These are phyloP conservation scores for Coryphaenoides rupestris DNA, from an alignment of 2,113 vertebrate species.

Conservation along the genomic window DNA sequence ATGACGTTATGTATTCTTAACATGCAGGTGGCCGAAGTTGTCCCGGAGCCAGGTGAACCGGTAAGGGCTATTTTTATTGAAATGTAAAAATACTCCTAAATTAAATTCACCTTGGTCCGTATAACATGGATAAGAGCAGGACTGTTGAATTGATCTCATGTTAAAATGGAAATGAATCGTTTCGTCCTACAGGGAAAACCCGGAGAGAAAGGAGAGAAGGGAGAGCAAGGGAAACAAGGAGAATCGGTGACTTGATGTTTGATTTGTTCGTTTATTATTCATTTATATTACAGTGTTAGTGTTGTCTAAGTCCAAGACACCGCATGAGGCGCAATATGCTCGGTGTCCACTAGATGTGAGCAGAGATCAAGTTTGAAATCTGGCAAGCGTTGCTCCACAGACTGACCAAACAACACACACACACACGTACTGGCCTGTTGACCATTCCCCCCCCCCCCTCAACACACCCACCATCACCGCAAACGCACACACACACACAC, in stretches of 20 bases:
- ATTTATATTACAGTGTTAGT: no score
- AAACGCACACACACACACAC: no score
- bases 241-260: slow-evolving; percentile 73
- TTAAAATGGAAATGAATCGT: background rate
- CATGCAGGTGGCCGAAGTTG: slow-evolving; percentile 65
- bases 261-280: no score
- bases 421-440: no score
- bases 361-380: no score
- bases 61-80: slow-evolving; percentile 46
- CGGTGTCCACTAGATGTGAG: no score
- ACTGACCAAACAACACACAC: no score
- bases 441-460: no score
- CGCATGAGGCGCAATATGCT: no score
- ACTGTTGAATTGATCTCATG: background rate
- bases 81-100: background rate
- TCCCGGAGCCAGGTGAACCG: slow-evolving; percentile 72
- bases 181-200: slow-evolving; percentile 72
- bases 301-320: background rate
- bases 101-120: background rate
- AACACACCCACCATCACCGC: no score
- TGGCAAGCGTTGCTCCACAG: no score
- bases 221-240: slow-evolving; percentile 81
- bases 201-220: slow-evolving; percentile 88
- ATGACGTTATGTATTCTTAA: background rate
- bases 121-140: background rate